phyloP scores from a whole-genome alignment of 2,888 invertebrate genomes.

The Mimachlamys varia region DNA sequence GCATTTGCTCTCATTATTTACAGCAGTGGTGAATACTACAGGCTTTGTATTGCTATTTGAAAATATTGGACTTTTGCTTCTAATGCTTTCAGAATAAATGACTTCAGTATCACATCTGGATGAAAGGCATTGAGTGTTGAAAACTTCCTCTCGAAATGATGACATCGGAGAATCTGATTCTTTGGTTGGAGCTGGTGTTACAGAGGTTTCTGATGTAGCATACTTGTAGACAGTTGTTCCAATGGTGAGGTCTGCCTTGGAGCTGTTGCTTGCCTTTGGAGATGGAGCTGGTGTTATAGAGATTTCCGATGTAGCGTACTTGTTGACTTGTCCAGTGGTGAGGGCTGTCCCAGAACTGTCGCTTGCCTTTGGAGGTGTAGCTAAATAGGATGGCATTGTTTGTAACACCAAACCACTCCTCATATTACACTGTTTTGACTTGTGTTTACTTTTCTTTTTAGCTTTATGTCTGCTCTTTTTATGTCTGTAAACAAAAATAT shows the following conservation, averaged over 20 bases:
- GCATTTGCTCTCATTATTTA: neutral
- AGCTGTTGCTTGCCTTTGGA: no score
- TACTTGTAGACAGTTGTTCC: neutral
- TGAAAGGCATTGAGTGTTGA: neutral
- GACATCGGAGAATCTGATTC: neutral
- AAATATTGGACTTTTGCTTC: neutral
- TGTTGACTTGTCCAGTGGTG: neutral
- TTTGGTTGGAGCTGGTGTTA: neutral
- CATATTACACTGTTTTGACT: neutral
- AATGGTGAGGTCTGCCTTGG: neutral
- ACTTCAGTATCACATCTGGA: neutral
- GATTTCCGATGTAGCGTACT: neutral
- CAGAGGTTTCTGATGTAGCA: neutral
- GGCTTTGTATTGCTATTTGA: neutral
- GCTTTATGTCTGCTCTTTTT: constrained; percentile 37
- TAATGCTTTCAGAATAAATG: neutral
- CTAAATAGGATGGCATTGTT: neutral
- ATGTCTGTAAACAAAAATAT: constrained; percentile 21
- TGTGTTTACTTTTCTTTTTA: constrained; percentile 34
- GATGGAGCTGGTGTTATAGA: neutral
- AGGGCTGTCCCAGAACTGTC: neutral
- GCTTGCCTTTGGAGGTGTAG: neutral
- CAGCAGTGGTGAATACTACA: neutral
- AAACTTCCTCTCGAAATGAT: neutral
- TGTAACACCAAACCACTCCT: neutral